Base-by-base conservation (phyloP, 2,113 vertebrate species). In the Natator depressus region DNA sequence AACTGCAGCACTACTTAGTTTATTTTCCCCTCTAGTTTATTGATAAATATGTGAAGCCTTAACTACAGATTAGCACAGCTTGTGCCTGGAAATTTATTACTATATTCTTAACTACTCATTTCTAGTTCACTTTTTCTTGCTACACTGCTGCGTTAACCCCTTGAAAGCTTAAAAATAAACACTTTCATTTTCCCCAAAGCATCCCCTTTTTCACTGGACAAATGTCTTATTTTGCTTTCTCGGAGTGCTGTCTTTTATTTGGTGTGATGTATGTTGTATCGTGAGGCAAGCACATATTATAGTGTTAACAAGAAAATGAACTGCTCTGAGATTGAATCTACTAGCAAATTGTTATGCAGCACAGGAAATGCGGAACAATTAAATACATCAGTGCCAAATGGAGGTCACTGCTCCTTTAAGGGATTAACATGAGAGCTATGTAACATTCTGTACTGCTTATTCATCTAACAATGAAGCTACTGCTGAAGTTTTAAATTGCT, bases 401-500 rank as follows among this genome's bases (percentile, higher is more conserved):
- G 12, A 75, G 62, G 51, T 47, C 55, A 29, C 38, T 59, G 5
- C 27, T 80, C 54, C 51, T 42, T 27, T 10, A 29, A 91, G 82
- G 81, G 24, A 91, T 8, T n/a, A 80, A 54, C 1, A 4, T 3
- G 14, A 50, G 38, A 62, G 11, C 38, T 42, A 5, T 0, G 0
- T 53, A 3, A 14, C 10, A 11, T 91, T 84, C 85, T 83, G 55
- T 94, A 85, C 29, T 1, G 0, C 55, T 94, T 72, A 83, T 54
- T 82, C 5, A 1, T 80, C 75, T 81, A 65, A 78, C 62, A 86
- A 14, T 47, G 83, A 29, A 1, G 0, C 53, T 89, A 62, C 53
- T 3, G 2, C 49, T 35, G 80, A 14, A 88, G 69, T 46, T 93
- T 94, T 54, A 86, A 94, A 78, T 84, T n/a, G 38, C 84, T 95